Evolutionary conservation across 2,888 invertebrate genomes (phyloP), one percentile per base, ranked within the genome.

Genomic region (Mythimna ferrago): DNA sequence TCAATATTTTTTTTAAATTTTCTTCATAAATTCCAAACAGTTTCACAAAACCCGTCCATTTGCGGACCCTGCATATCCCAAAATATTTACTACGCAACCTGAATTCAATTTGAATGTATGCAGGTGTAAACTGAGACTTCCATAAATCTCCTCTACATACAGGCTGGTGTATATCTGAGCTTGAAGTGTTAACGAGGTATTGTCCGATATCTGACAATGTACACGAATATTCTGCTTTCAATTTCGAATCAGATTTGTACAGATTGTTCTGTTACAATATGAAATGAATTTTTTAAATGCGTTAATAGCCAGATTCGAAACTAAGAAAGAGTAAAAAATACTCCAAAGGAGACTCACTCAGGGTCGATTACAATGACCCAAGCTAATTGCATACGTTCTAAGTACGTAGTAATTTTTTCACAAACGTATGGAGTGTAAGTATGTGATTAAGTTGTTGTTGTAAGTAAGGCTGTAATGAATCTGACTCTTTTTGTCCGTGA

Each of bases 111-210:
- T 67, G 60, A 72, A 72, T 76, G 19, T 76, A 10, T 62, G 53
- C 21, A 57, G 35, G 19, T 58, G 71, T 71, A 76, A 67, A 67
- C 64, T 53, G 77, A 66, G 64, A 60, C 64, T 60, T 68, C 56
- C 35, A 68, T 73, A 66, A 71, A 82, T 73, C 56, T 53, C 63
- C 19, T 66, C 16, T 65, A 67, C 16, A n/a, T 48, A 56, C 61
- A 21, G 16, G 10, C 35, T 56, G 38, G 44, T 26, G 7, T 74
- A 72, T 78, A 81, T 81, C 73, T 19, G 41, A 60, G 68, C 58
- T 81, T 58, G 73, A 65, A 72, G 35, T 53, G 32, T 48, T 69
- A 73, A 78, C 82, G 56, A 82, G 21, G n/a, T 66, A 58, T 26
- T 61, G 48, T 51, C 26, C 7, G 66, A 14, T 66, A 71, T 44